These are phyloP conservation scores for Anolis apletophallus DNA, from an alignment of 2,797 vertebrate species.

Conservation along the genomic window DNA sequence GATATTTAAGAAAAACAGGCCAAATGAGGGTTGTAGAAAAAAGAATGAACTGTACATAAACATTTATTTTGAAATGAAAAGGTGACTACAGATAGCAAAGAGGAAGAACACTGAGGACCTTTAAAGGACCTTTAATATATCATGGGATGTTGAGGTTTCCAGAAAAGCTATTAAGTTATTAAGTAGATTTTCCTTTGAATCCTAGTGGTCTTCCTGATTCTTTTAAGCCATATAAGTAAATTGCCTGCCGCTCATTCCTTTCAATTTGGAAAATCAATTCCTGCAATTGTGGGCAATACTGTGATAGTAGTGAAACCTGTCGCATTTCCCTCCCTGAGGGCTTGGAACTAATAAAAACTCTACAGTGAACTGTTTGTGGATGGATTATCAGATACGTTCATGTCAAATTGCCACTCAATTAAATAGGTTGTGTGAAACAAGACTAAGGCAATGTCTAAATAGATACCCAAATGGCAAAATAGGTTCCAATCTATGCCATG, in stretches of 20 bases:
- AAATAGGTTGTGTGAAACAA: conserved; percentile 8
- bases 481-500: not conserved
- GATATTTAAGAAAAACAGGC: not conserved
- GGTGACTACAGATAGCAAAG: not conserved
- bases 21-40: not conserved
- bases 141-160: not conserved
- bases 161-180: not conserved
- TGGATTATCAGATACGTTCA: not conserved
- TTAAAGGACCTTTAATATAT: not conserved
- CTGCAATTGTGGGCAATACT: not conserved
- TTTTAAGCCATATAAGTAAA: not conserved
- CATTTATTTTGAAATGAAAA: not conserved
- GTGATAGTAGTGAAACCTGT: not conserved
- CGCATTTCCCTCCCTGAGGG: too few species aligned
- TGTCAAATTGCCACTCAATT: conserved; percentile 9
- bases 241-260: not conserved
- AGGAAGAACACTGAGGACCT: not conserved
- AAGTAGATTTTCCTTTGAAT: not conserved
- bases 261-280: not conserved
- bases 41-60: not conserved
- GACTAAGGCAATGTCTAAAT: not conserved
- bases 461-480: not conserved
- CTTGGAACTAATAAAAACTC: not conserved
- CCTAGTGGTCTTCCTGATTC: not conserved
- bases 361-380: not conserved